Evolutionary conservation across 2,797 vertebrate species (phyloP).

Genomic region (Tiaroga cobitis): DNA sequence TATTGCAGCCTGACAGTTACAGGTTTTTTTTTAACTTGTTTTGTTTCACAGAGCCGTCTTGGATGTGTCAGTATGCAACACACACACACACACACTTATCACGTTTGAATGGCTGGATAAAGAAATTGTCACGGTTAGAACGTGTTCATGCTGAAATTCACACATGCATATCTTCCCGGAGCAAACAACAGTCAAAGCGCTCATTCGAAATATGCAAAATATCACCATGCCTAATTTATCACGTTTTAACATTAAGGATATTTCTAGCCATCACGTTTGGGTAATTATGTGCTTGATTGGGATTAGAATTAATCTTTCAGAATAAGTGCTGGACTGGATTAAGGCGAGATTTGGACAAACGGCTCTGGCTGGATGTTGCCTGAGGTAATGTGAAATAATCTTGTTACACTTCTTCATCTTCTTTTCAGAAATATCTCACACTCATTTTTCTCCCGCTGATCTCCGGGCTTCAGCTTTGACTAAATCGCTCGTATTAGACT

Average conservation of each 20-base stretch:
- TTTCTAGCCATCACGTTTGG: not conserved
- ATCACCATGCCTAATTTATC: not conserved
- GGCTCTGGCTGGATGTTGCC: constrained; percentile 3
- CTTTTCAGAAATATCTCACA: constrained; percentile 27
- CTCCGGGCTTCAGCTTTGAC: not conserved
- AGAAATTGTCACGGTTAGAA: not conserved
- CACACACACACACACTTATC: not conserved
- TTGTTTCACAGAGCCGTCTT: constrained; percentile 48
- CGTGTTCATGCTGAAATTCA: constrained; percentile 27
- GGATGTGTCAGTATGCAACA: constrained; percentile 38
- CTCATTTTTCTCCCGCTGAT: constrained; percentile 8
- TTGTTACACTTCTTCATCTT: constrained; percentile 31
- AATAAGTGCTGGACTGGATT: constrained; percentile 21
- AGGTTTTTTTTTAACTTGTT: constrained; percentile 23
- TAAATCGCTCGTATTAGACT: constrained; percentile 32
- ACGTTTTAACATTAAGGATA: not conserved
- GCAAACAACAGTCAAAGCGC: not conserved
- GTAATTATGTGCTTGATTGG: not conserved
- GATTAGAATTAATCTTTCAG: constrained; percentile 24
- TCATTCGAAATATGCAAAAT: not conserved
- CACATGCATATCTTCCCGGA: not conserved
- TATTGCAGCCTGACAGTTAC: constrained; percentile 39
- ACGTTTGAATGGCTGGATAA: not conserved
- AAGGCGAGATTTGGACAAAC: constrained; percentile 14
- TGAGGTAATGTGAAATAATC: constrained; percentile 39